Conservation (phyloP, 2,113 vertebrate species). For the Poeciliopsis turrubarensis region DNA sequence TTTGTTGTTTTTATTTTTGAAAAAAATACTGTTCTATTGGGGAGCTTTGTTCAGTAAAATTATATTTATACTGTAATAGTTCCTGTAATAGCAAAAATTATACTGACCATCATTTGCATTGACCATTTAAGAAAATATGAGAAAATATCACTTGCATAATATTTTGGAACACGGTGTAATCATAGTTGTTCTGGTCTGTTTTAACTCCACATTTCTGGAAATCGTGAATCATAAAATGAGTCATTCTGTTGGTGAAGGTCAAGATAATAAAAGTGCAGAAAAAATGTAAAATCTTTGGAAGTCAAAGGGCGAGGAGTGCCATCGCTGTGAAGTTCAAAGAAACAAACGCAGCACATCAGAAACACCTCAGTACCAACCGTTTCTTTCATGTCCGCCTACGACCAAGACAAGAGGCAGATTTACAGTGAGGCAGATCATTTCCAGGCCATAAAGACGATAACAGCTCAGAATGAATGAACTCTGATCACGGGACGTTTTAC, state of each 20-base stretch:
- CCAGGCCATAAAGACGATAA: slow-evolving; percentile 63
- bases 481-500: slow-evolving; percentile 29
- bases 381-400: slow-evolving; percentile 28
- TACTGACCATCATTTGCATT: too few species aligned
- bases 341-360: neutral
- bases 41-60: too few species aligned
- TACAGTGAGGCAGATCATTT: slow-evolving; percentile 15
- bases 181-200: neutral
- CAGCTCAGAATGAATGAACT: slow-evolving; percentile 45
- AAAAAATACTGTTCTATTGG: too few species aligned
- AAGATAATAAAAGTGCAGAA: slow-evolving; percentile 51
- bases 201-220: slow-evolving; percentile 4
- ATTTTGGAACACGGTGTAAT: neutral
- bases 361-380: slow-evolving; percentile 5
- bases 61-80: too few species aligned
- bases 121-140: too few species aligned
- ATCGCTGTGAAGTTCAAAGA: neutral
- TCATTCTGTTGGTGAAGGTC: slow-evolving; percentile 14
- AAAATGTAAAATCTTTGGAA: neutral
- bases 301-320: slow-evolving; percentile 4
- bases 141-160: too few species aligned
- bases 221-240: slow-evolving; percentile 11
- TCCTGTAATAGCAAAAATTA: too few species aligned
- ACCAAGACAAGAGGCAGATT: neutral
- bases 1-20: too few species aligned